Evolutionary conservation across 2,888 invertebrate genomes (phyloP).

Genomic region (Limenitis arthemis): DNA sequence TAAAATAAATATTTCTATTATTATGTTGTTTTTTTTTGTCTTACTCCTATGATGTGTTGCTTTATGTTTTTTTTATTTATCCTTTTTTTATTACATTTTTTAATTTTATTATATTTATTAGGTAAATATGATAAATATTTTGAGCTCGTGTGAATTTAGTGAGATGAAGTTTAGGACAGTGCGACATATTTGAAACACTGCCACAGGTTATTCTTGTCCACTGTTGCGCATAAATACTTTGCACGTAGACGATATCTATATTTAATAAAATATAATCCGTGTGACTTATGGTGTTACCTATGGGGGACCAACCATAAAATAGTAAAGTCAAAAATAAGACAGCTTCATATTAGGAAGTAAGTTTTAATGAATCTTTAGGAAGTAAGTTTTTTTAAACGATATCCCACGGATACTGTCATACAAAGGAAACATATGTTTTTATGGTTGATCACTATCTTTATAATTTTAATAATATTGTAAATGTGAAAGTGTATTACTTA

Average conservation of each 20-base stretch:
- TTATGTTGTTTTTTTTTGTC: constrained; percentile 17
- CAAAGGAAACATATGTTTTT: no score
- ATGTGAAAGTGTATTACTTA: background rate
- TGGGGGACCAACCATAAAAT: no score
- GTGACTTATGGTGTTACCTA: no score
- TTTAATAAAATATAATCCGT: background rate
- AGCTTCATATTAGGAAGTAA: no score
- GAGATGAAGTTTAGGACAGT: constrained; percentile 53
- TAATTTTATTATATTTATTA: background rate
- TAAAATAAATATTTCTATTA: constrained; percentile 27
- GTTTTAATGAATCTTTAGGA: no score
- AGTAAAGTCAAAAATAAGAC: no score
- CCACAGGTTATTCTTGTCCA: constrained; percentile 59
- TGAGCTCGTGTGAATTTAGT: constrained; percentile 42
- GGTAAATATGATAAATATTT: constrained; percentile 24
- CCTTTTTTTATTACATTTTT: background rate
- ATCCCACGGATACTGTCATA: no score
- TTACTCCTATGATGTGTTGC: constrained; percentile 9
- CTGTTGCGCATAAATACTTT: constrained; percentile 56
- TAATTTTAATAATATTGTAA: background rate
- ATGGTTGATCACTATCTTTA: background rate
- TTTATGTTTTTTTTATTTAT: constrained; percentile 14
- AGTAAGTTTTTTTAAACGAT: no score
- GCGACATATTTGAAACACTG: constrained; percentile 71
- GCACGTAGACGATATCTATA: constrained; percentile 25